These are phyloP conservation scores for Lissocephala sabroskyi DNA, from an alignment of 2,888 invertebrate species.

Conservation along the genomic window DNA sequence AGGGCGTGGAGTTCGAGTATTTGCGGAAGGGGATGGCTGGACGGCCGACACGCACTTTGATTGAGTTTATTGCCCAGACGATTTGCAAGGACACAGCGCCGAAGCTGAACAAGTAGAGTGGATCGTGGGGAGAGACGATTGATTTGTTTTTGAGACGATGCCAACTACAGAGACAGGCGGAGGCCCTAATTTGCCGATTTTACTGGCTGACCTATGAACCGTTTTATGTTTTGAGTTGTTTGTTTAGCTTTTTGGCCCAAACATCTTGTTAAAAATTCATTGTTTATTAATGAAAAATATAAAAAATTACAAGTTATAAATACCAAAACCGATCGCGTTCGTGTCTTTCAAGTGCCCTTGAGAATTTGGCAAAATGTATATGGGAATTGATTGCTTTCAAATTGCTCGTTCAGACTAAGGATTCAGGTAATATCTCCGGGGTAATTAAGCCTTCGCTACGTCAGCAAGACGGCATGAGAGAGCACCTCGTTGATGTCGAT, in stretches of 20 bases:
- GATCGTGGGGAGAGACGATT: not conserved
- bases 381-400: slow-evolving; percentile 19
- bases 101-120: slow-evolving; percentile 34
- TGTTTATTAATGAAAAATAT: slow-evolving; percentile 38
- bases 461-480: slow-evolving; percentile 78
- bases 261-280: slow-evolving; percentile 19
- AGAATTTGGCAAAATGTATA: slow-evolving; percentile 7
- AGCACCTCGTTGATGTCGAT: slow-evolving; percentile 90
- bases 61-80: slow-evolving; percentile 79
- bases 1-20: slow-evolving; percentile 78
- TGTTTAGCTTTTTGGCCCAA: slow-evolving; percentile 9
- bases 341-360: not conserved
- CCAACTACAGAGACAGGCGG: too few relatives aligned
- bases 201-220: not conserved
- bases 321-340: slow-evolving; percentile 30
- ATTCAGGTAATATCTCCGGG: slow-evolving; percentile 10
- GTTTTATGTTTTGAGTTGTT: not conserved
- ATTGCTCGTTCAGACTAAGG: slow-evolving; percentile 39
- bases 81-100: slow-evolving; percentile 69
- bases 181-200: not conserved
- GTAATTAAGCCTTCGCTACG: slow-evolving; percentile 34
- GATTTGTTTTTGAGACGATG: not conserved
- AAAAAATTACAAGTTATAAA: slow-evolving; percentile 48
- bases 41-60: slow-evolving; percentile 81
- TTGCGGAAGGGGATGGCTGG: slow-evolving; percentile 81